Conservation (phyloP, 2,888 invertebrate genomes). For the Drosophila birchii region DNA sequence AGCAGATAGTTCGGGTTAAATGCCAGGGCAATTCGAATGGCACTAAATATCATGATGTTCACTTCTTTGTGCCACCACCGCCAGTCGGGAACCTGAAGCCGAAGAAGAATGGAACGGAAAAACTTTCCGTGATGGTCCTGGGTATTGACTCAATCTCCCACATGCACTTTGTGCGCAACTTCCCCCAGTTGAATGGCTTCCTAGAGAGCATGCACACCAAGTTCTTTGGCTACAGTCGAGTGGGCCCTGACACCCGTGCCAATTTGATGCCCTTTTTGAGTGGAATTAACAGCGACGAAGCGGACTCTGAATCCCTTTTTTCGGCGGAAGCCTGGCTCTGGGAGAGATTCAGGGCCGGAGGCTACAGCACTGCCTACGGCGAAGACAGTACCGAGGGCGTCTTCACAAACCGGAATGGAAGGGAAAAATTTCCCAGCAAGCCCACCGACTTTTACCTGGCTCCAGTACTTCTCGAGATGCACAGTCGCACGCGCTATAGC, state of each 20-base stretch:
- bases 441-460: conserved; percentile 94
- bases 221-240: conserved; percentile 94
- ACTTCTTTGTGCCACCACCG: conserved; percentile 24
- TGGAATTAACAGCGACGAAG: conserved; percentile 88
- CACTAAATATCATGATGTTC: conserved; percentile 35
- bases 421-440: conserved; percentile 89
- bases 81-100: neutral
- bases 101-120: neutral
- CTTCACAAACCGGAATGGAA: conserved; percentile 89
- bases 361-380: conserved; percentile 90
- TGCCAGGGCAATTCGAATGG: neutral
- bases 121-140: conserved; percentile 89
- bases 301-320: conserved; percentile 87
- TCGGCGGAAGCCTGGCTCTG: conserved; percentile 88
- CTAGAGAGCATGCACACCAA: conserved; percentile 87
- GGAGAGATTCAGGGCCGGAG: conserved; percentile 88
- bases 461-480: conserved; percentile 89
- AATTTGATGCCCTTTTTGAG: conserved; percentile 92
- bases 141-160: conserved; percentile 94
- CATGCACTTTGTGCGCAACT: conserved; percentile 91
- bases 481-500: conserved; percentile 84
- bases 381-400: conserved; percentile 92
- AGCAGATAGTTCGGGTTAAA: conserved; percentile 24
- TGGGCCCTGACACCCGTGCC: conserved; percentile 95
- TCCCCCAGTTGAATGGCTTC: conserved; percentile 88